Evolutionary conservation across 2,797 vertebrate genomes (phyloP).

Genomic region (Oophaga sylvatica): DNA sequence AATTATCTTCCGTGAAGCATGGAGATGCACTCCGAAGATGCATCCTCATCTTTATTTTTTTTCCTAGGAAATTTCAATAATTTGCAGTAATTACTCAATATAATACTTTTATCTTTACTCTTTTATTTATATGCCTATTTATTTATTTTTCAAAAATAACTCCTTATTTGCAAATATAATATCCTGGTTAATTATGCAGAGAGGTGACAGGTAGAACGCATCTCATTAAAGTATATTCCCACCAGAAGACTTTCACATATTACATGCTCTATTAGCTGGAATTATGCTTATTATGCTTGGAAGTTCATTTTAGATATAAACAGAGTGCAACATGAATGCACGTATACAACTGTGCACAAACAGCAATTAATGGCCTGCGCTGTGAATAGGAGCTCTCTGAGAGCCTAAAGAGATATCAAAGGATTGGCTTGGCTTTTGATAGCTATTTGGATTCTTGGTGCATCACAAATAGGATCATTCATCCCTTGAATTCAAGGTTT

Average conservation of each 20-base stretch:
- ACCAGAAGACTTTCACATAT: slow-evolving; percentile 50
- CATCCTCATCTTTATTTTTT: slow-evolving; percentile 8
- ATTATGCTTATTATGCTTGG: slow-evolving; percentile 42
- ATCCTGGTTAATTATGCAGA: slow-evolving; percentile 37
- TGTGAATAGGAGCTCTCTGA: slow-evolving; percentile 69
- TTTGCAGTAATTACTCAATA: slow-evolving; percentile 36
- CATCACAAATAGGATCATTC: slow-evolving; percentile 67
- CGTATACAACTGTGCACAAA: slow-evolving; percentile 64
- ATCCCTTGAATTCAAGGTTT: slow-evolving; percentile 63
- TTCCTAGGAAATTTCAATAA: slow-evolving; percentile 17
- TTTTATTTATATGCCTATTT: background rate
- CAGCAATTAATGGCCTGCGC: slow-evolving; percentile 65
- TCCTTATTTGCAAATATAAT: slow-evolving; percentile 49
- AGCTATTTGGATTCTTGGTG: background rate
- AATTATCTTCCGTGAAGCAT: background rate
- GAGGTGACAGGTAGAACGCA: slow-evolving; percentile 51
- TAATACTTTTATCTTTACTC: background rate
- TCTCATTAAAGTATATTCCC: slow-evolving; percentile 64
- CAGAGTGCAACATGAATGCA: slow-evolving; percentile 51
- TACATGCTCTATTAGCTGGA: slow-evolving; percentile 61
- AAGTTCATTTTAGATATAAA: slow-evolving; percentile 64
- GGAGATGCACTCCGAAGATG: background rate
- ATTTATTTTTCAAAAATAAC: slow-evolving; percentile 31
- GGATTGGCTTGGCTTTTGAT: slow-evolving; percentile 63
- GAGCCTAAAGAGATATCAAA: slow-evolving; percentile 66